Conservation (phyloP, 2,113 vertebrate species). For the Oryzias javanicus region DNA sequence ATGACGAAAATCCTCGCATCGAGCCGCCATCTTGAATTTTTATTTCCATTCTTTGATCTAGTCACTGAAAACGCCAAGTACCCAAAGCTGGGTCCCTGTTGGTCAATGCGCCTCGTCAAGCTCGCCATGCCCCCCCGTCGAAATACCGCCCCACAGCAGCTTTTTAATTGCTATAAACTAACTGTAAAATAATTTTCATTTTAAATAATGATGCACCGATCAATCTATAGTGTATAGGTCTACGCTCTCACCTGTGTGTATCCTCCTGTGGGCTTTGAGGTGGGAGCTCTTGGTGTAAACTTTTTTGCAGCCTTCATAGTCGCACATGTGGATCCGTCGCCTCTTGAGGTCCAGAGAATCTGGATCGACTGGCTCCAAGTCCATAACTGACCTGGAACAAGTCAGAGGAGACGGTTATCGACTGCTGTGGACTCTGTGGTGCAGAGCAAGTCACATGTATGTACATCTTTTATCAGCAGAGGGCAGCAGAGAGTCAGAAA, state of each 20-base stretch:
- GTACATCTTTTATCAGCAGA: neutral
- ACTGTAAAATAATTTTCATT: no score
- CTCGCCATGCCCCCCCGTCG: no score
- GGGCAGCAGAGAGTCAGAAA: conserved; percentile 31
- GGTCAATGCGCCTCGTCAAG: no score
- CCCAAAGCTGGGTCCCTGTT: no score
- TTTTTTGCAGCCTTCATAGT: conserved; percentile 96
- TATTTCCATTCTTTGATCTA: no score
- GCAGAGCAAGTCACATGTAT: neutral
- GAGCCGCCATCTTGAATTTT: no score
- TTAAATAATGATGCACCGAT: no score
- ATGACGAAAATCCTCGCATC: no score
- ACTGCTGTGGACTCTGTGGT: neutral
- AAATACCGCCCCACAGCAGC: no score
- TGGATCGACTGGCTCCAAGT: conserved; percentile 74
- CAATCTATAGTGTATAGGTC: no score
- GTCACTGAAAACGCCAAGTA: no score
- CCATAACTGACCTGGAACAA: conserved; percentile 66
- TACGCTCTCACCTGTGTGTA: conserved; percentile 87
- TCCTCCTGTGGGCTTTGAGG: conserved; percentile 93
- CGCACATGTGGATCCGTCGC: conserved; percentile 93
- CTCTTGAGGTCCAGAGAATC: conserved; percentile 90
- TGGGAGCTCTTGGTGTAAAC: conserved; percentile 99
- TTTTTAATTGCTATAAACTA: no score
- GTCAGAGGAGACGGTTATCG: neutral